These are phyloP conservation scores for Ciconia stormi DNA, from an alignment of 2,113 vertebrate genomes.

Conservation along the genomic window DNA sequence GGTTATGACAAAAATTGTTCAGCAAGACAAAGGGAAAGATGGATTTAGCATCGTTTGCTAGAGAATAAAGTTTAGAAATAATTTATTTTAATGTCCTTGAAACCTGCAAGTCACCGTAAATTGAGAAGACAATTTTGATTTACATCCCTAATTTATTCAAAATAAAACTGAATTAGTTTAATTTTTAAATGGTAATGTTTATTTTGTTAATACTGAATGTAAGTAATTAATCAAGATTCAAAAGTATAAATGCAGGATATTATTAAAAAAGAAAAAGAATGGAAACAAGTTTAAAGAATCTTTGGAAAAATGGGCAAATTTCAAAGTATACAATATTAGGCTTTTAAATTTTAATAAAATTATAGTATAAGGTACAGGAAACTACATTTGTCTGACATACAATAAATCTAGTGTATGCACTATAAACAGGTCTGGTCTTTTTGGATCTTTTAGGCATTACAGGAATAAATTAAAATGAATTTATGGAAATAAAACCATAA, in stretches of 20 bases:
- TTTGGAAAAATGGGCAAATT: neutral
- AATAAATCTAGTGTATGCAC: neutral
- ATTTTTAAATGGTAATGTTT: neutral
- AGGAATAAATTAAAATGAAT: neutral
- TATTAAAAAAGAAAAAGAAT: neutral
- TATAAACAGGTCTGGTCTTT: neutral
- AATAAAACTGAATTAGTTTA: neutral
- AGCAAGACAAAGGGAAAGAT: neutral
- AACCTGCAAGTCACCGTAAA: neutral
- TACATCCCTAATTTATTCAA: neutral
- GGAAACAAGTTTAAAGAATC: neutral
- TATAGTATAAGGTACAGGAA: neutral
- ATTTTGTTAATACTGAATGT: neutral
- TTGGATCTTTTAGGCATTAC: neutral
- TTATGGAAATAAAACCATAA: neutral
- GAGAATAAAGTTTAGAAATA: neutral
- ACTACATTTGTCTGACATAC: neutral
- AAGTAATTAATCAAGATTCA: neutral
- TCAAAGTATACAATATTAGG: neutral
- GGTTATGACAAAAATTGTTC: neutral
- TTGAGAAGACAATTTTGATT: neutral
- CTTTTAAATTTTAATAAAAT: neutral
- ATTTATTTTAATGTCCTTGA: neutral
- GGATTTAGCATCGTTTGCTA: neutral
- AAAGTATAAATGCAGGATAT: neutral